phyloP scores from a whole-genome alignment of 2,888 invertebrate genomes.

The Philereme vetulata region DNA sequence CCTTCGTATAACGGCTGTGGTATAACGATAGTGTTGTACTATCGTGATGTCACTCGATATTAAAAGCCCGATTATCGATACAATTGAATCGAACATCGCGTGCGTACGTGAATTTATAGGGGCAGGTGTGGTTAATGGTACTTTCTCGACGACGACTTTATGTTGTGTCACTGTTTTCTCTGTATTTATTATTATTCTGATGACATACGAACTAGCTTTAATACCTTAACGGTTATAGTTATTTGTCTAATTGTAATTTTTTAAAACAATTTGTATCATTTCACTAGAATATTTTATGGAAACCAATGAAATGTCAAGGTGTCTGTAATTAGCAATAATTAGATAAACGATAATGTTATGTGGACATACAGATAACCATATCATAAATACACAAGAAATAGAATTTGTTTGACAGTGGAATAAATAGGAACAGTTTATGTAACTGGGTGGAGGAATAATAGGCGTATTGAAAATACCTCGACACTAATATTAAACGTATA shows the following conservation, averaged over 20 bases:
- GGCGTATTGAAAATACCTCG: neutral
- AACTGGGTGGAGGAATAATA: neutral
- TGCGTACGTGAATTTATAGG: conserved; percentile 47
- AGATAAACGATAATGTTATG: conserved; percentile 1
- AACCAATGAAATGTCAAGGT: conserved; percentile 14
- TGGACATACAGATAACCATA: neutral
- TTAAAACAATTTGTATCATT: conserved; percentile 3
- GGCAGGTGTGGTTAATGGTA: conserved; percentile 55
- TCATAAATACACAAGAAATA: neutral
- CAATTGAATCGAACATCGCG: conserved; percentile 69
- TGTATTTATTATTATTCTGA: conserved; percentile 30
- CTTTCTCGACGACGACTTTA: conserved; percentile 40
- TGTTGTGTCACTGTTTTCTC: conserved; percentile 41
- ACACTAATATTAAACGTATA: neutral
- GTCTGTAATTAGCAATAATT: conserved; percentile 1
- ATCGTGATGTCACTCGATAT: conserved; percentile 50
- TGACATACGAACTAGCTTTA: conserved; percentile 30
- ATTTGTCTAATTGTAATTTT: conserved; percentile 7
- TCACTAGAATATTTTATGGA: neutral
- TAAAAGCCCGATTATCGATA: conserved; percentile 66
- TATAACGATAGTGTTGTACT: conserved; percentile 54
- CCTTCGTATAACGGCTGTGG: conserved; percentile 48
- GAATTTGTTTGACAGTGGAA: neutral
- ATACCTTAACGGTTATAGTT: conserved; percentile 18
- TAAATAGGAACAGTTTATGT: neutral